Evolutionary conservation across 2,888 invertebrate species (phyloP), one percentile per base, ranked within the genome.

Genomic region (Hoplodrina blanda): DNA sequence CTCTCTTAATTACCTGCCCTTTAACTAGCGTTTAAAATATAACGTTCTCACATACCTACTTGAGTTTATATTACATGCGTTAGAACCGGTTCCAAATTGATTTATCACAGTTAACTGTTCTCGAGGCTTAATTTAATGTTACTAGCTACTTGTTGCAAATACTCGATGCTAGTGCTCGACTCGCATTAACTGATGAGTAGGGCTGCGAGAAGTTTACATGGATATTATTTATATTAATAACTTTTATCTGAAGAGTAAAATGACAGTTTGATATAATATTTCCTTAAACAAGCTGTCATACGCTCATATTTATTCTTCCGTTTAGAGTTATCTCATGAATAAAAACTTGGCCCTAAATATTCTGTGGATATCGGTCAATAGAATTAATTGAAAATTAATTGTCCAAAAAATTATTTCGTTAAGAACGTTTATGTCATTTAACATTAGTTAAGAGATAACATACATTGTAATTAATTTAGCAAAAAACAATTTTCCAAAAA

Each of bases 101-200:
- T 83, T 83, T 83, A 83, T 83, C 73, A 68, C 69, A 70, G 79
- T 71, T 78, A 77, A 83, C 74, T 62, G 81, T 83, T 77, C 81
- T 44, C 50, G 30, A 52, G 56, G 65, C 68, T 77, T 68, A 69
- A 76, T 72, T 83, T 81, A 76, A 81, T 68, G 73, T 73, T 63
- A 15, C 56, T 49, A 55, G 74, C 78, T 83, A 78, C 83, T 83
- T 79, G 79, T 79, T 81, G 78, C 81, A 65, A 83, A 62, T 75
- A 73, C 64, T 82, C 30, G 56, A 55, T 33, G 62, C 64, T 55
- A 72, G 70, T 66, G 63, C 63, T 78, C 55, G 59, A 60, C 37
- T 68, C n/a, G 60, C 53, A 54, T 73, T 65, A 66, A 54, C 19
- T 69, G 75, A 75, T 68, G 61, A 1, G 19, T 81, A 81, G 76